These are phyloP conservation scores for Acrocera orbiculus DNA, from an alignment of 2,888 invertebrate genomes.

Conservation along the genomic window DNA sequence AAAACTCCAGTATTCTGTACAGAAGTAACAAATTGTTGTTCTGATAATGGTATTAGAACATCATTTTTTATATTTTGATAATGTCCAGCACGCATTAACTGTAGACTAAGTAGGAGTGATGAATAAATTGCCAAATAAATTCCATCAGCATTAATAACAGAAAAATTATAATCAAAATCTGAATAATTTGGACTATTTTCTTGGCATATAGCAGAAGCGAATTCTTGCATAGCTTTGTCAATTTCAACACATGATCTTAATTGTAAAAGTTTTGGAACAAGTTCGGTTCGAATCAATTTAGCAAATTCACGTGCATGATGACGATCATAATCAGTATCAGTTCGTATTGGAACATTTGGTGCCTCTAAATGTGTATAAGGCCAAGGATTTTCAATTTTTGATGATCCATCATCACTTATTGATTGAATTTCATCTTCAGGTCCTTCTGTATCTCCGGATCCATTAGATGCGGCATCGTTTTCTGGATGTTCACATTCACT, in stretches of 20 bases:
- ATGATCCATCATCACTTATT: conserved; percentile 32
- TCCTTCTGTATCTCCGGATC: conserved; percentile 49
- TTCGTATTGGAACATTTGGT: conserved; percentile 26
- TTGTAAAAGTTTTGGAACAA: conserved; percentile 58
- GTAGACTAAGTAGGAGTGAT: conserved; percentile 63
- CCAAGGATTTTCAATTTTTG: conserved; percentile 30
- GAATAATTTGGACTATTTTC: conserved; percentile 37
- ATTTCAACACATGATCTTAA: conserved; percentile 70
- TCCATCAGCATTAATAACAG: conserved; percentile 81
- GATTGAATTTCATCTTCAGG: conserved; percentile 45
- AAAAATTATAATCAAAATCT: conserved; percentile 39
- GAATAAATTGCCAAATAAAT: conserved; percentile 83
- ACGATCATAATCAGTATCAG: conserved; percentile 65
- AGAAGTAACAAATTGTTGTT: conserved; percentile 82
- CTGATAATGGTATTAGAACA: conserved; percentile 41
- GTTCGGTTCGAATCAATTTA: conserved; percentile 50
- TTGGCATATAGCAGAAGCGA: conserved; percentile 80
- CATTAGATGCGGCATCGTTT: conserved; percentile 54
- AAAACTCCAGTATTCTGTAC: conserved; percentile 84
- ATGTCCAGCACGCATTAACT: conserved; percentile 57
- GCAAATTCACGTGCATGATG: conserved; percentile 75
- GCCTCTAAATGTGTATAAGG: conserved; percentile 30
- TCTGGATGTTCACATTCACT: conserved; percentile 49
- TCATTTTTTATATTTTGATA: conserved; percentile 40
- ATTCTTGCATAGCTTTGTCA: conserved; percentile 80